These are phyloP conservation scores for Campoplex nolae DNA, from an alignment of 2,888 invertebrate species.

Conservation along the genomic window DNA sequence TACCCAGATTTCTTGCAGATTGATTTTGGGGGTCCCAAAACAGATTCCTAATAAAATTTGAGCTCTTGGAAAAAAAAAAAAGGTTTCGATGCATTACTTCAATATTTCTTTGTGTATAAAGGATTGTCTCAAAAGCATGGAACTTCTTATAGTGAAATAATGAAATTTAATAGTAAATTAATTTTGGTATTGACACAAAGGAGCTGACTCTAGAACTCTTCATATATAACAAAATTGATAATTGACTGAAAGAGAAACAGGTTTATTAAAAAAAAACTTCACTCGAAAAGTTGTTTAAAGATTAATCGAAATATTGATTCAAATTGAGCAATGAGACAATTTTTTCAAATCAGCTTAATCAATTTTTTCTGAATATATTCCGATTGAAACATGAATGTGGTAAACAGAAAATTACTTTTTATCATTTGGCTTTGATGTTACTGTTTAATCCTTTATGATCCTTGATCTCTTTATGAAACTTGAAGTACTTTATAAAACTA, in stretches of 20 bases:
- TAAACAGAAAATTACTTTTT: neutral
- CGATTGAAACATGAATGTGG: neutral
- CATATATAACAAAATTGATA: neutral
- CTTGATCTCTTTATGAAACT: neutral
- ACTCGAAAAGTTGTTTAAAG: neutral
- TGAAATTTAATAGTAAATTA: neutral
- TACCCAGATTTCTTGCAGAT: no score
- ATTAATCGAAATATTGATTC: neutral
- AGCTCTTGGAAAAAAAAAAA: neutral
- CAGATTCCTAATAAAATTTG: neutral
- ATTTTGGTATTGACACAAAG: no score
- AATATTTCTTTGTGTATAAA: no score
- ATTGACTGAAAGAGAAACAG: neutral
- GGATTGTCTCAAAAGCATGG: neutral
- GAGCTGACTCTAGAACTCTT: neutral
- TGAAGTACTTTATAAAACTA: neutral
- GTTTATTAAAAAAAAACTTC: neutral
- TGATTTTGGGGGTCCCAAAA: neutral
- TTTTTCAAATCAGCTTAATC: neutral
- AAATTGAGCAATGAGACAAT: neutral
- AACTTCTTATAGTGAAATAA: neutral
- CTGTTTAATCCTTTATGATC: neutral
- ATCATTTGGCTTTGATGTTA: neutral
- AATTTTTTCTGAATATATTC: neutral
- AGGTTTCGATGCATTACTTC: neutral